Conservation (phyloP, 2,113 vertebrate species). For the Poeciliopsis occidentalis region DNA sequence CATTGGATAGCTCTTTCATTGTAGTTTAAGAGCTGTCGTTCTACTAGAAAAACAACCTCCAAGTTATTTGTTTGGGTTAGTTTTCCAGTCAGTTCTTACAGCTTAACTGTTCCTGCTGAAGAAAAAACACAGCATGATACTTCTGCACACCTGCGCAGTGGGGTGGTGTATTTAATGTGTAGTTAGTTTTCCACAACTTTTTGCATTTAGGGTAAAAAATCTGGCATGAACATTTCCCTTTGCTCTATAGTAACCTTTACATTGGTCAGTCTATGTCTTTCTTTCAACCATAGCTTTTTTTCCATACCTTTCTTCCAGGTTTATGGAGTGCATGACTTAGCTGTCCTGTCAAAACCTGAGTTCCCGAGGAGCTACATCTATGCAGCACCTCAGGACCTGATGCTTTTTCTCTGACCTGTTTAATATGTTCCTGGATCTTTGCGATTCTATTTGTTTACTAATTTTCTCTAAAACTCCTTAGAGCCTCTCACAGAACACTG, state of each 20-base stretch:
- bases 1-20: neutral
- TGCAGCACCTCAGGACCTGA: neutral
- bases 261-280: too few relatives aligned
- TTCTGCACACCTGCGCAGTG: neutral
- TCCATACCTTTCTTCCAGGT: neutral
- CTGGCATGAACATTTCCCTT: neutral
- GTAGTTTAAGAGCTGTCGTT: neutral
- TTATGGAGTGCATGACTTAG: neutral
- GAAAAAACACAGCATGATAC: neutral
- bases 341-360: too few relatives aligned
- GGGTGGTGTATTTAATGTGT: neutral
- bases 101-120: neutral
- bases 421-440: too few relatives aligned
- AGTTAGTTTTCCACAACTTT: neutral
- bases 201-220: neutral
- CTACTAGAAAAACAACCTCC: neutral
- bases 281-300: too few relatives aligned
- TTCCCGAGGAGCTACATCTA: too few relatives aligned
- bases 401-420: too few relatives aligned
- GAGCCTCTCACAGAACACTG: too few relatives aligned
- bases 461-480: too few relatives aligned
- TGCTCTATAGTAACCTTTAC: neutral
- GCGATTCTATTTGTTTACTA: too few relatives aligned
- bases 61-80: neutral
- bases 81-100: neutral